phyloP scores from a whole-genome alignment of 2,888 invertebrate species.

The Sisyra nigra region DNA sequence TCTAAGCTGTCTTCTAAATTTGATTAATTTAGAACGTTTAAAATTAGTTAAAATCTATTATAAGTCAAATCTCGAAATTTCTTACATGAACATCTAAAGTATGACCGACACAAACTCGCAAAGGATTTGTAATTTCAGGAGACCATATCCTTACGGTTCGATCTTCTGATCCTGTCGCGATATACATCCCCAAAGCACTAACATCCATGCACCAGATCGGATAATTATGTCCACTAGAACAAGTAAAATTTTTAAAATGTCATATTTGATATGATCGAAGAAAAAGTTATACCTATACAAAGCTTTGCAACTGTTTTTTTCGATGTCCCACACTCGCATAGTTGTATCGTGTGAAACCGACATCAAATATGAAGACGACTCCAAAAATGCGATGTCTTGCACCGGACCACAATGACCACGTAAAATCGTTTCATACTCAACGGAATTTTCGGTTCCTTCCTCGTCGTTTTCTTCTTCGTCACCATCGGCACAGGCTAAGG shows the following conservation, averaged over 20 bases:
- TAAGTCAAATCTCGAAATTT: too few species aligned
- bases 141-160: constrained; percentile 69
- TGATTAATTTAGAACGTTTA: too few species aligned
- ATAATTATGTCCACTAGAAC: constrained; percentile 62
- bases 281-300: constrained; percentile 20
- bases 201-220: constrained; percentile 80
- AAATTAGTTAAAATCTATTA: too few species aligned
- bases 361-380: constrained; percentile 20
- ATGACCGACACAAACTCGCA: constrained; percentile 79
- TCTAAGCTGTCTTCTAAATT: too few species aligned
- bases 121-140: constrained; percentile 61
- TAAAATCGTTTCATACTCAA: constrained; percentile 12
- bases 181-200: constrained; percentile 47
- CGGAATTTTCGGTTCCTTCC: background rate
- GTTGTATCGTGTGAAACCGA: constrained; percentile 31
- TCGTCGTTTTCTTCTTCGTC: background rate
- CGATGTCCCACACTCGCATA: constrained; percentile 26
- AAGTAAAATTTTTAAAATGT: background rate
- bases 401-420: constrained; percentile 30
- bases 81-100: constrained; percentile 73
- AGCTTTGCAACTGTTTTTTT: constrained; percentile 21
- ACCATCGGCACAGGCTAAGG: constrained; percentile 3
- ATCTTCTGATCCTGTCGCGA: constrained; percentile 69
- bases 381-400: constrained; percentile 24
- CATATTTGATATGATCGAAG: background rate